phyloP scores from a whole-genome alignment of 2,888 invertebrate species.

The Megalurothrips usitatus region DNA sequence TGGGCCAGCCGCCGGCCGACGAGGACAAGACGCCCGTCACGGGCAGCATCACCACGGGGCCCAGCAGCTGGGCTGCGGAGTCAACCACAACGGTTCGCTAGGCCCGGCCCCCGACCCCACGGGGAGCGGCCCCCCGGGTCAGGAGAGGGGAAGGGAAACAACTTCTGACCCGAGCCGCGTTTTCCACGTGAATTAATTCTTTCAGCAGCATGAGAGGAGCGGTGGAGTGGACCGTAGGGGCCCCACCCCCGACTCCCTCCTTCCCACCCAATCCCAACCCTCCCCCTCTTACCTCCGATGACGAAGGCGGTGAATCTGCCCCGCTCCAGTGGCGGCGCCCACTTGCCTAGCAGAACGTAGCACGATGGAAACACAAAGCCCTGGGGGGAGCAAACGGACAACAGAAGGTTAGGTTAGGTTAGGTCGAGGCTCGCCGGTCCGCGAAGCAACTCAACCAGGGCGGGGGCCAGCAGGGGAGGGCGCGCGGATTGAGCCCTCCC shows the following conservation, averaged over 20 bases:
- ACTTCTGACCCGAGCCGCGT: neutral
- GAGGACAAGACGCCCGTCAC: constrained; percentile 74
- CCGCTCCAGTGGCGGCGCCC: constrained; percentile 35
- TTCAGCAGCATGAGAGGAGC: neutral
- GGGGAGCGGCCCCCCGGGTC: too few species aligned
- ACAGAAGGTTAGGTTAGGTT: neutral
- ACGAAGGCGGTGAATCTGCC: constrained; percentile 36
- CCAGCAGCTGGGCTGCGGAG: constrained; percentile 51
- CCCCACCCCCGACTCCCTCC: too few species aligned
- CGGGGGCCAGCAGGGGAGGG: neutral
- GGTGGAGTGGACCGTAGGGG: too few species aligned
- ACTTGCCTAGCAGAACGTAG: constrained; percentile 35
- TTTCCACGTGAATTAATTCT: neutral
- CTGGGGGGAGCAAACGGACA: constrained; percentile 29
- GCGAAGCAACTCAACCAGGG: neutral
- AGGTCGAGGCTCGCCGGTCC: neutral
- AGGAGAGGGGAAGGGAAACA: too few species aligned
- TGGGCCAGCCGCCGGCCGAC: constrained; percentile 78
- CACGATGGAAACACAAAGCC: constrained; percentile 36
- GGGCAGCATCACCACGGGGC: constrained; percentile 83
- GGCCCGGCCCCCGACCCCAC: too few species aligned
- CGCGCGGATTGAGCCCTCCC: too few species aligned
- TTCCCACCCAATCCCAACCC: neutral
- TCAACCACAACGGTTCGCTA: too few species aligned
- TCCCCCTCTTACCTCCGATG: neutral